Percentiles rank a stretch among this genome's conserved stretches.
phyloP scores from a whole-genome alignment of 2,797 vertebrate genomes.

The Erethizon dorsatum region DNA sequence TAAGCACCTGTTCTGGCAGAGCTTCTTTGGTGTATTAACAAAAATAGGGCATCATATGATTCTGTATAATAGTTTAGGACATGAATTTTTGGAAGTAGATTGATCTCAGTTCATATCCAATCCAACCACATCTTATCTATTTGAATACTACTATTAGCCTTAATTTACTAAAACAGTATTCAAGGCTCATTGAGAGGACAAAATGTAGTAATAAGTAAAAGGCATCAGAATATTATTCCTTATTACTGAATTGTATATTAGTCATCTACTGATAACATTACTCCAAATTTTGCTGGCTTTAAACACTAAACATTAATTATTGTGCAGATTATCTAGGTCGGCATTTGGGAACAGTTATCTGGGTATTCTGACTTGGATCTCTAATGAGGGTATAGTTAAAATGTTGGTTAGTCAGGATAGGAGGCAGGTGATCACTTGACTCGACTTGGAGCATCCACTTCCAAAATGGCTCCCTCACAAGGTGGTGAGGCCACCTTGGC shows the following conservation, averaged over 20 bases:
- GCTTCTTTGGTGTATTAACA: neutral
- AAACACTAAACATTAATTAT: constrained; percentile 27
- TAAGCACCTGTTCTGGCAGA: neutral
- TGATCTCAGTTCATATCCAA: neutral
- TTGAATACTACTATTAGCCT: neutral
- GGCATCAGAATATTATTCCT: neutral
- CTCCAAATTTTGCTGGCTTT: neutral
- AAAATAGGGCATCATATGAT: neutral
- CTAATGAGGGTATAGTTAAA: neutral
- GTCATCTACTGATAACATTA: neutral
- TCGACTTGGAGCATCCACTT: neutral
- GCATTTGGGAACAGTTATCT: neutral
- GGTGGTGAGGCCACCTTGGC: neutral
- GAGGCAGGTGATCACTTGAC: neutral
- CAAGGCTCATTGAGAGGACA: constrained; percentile 16
- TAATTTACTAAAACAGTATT: neutral
- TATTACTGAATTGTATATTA: neutral
- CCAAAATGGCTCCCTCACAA: neutral
- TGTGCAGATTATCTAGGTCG: neutral
- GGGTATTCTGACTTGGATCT: neutral
- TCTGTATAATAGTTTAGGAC: neutral
- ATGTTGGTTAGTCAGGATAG: neutral
- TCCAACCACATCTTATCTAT: neutral
- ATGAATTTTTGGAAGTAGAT: neutral
- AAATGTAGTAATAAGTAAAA: neutral